Conservation (phyloP, 2,888 invertebrate species). For the Acrobasis consociella region DNA sequence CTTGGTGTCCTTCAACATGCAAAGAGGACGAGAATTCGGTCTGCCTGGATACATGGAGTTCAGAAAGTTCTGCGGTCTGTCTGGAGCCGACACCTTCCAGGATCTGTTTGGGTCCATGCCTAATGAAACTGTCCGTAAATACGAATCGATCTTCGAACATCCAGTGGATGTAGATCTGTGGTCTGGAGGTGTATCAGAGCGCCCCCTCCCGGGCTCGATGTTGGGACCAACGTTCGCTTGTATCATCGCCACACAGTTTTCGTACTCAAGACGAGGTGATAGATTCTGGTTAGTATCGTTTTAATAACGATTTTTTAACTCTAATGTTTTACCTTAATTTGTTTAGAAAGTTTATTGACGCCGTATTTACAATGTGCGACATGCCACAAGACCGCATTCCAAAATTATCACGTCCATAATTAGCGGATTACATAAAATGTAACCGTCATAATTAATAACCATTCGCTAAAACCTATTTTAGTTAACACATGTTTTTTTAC, state of each 20-base stretch:
- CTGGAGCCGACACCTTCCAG: constrained; percentile 89
- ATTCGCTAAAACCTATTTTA: no score
- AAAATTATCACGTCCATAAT: no score
- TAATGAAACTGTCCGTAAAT: constrained; percentile 92
- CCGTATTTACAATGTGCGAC: neutral
- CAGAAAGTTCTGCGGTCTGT: constrained; percentile 94
- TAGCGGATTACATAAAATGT: no score
- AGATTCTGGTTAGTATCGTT: constrained; percentile 89
- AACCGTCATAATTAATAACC: no score
- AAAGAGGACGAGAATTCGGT: constrained; percentile 95
- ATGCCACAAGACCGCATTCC: no score
- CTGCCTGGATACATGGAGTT: constrained; percentile 96
- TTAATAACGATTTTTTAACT: constrained; percentile 8
- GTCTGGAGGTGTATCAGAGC: constrained; percentile 97
- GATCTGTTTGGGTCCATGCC: constrained; percentile 94
- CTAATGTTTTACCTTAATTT: neutral
- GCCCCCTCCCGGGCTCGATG: constrained; percentile 94
- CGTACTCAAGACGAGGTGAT: constrained; percentile 93
- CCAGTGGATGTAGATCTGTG: constrained; percentile 96
- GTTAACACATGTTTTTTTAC: no score
- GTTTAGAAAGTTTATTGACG: neutral
- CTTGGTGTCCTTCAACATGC: constrained; percentile 96
- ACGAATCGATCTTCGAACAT: constrained; percentile 93
- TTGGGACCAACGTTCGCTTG: constrained; percentile 97
- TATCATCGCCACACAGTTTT: constrained; percentile 96